A percentile compares a stretch with the other conserved stretches of the same genome.
Conservation (phyloP, 2,113 vertebrate genomes). For the Siniperca chuatsi region DNA sequence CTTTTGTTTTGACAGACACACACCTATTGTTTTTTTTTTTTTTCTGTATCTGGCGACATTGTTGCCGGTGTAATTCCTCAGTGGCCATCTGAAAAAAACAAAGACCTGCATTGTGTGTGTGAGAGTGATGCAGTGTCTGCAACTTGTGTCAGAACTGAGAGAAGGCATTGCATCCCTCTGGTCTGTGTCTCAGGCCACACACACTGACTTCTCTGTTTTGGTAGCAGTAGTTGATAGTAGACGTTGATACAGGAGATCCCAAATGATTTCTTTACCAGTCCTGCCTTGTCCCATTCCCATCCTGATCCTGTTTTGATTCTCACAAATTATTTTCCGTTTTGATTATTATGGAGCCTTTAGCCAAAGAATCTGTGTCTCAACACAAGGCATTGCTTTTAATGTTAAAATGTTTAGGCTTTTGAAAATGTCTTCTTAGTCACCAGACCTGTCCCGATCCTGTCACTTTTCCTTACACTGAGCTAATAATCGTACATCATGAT, state of each 20-base stretch:
- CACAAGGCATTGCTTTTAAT: not conserved
- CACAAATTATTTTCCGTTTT: not conserved
- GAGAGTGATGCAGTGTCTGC: slow-evolving; percentile 43
- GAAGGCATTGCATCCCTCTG: slow-evolving; percentile 33
- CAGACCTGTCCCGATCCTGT: no score
- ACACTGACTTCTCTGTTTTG: slow-evolving; percentile 36
- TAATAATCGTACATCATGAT: not conserved
- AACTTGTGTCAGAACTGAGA: slow-evolving; percentile 13
- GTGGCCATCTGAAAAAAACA: slow-evolving; percentile 19
- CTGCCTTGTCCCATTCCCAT: not conserved
- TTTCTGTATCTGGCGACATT: not conserved
- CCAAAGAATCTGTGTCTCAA: not conserved
- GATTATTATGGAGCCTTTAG: not conserved
- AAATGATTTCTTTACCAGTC: not conserved
- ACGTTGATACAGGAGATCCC: slow-evolving; percentile 2
- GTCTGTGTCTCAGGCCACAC: slow-evolving; percentile 8
- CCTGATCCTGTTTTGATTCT: not conserved
- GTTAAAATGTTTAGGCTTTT: no score
- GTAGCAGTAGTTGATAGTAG: not conserved
- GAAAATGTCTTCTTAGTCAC: not conserved
- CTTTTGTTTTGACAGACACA: slow-evolving; percentile 12
- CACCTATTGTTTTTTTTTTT: slow-evolving; percentile 26
- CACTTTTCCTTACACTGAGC: not conserved
- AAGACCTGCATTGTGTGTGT: slow-evolving; percentile 36
- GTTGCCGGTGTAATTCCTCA: slow-evolving; percentile 31